These are phyloP conservation scores for Gnathonemus longibarbis DNA, from an alignment of 2,113 vertebrate species.

Conservation along the genomic window DNA sequence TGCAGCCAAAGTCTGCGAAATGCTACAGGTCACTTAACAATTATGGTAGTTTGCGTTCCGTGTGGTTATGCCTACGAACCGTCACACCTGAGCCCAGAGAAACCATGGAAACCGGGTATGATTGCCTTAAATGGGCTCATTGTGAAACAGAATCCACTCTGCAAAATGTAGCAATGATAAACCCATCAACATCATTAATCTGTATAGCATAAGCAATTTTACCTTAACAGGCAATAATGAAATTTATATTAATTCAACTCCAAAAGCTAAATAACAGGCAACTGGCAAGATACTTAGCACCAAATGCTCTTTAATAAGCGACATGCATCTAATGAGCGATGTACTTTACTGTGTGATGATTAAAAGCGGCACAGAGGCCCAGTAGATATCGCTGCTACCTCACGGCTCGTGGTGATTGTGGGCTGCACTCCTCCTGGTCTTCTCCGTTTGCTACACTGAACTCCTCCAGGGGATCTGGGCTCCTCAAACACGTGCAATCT, in stretches of 20 bases:
- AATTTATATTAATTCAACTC: not conserved
- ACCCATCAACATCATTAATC: not conserved
- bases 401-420: not conserved
- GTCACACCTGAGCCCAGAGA: not conserved
- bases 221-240: slow-evolving; percentile 1
- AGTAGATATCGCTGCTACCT: not conserved
- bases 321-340: not conserved
- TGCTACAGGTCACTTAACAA: not conserved
- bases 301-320: not conserved
- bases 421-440: not conserved
- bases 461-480: not conserved
- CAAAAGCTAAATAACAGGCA: not conserved
- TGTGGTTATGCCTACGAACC: not conserved
- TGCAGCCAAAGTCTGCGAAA: not conserved
- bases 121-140: not conserved
- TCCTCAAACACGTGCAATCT: not conserved
- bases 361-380: not conserved
- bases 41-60: not conserved
- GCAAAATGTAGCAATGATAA: not conserved
- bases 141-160: not conserved
- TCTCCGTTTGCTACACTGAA: not conserved
- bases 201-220: not conserved
- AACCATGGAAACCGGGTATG: not conserved
- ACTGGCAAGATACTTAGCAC: not conserved
- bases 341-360: not conserved